phyloP scores from a whole-genome alignment of 1,140 invertebrate species.

The Nasonia giraulti region DNA sequence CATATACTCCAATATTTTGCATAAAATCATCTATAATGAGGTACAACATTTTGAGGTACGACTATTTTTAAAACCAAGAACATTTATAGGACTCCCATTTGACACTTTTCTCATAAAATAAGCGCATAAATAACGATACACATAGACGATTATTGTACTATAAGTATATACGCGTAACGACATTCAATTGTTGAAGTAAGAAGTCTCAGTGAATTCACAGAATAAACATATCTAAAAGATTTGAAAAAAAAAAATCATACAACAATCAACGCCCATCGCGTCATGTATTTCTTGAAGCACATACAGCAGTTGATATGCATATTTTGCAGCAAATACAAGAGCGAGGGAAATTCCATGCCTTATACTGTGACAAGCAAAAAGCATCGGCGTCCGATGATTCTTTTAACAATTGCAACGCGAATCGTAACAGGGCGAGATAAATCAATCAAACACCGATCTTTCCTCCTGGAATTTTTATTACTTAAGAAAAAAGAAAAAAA shows the following conservation, averaged over 20 bases:
- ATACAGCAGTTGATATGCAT: conserved; percentile 5
- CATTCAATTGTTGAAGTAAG: conserved; percentile 21
- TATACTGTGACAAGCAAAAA: conserved; percentile 19
- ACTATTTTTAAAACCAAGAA: conserved; percentile 59
- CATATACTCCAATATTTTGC: conserved; percentile 50
- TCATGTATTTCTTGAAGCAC: conserved; percentile 17
- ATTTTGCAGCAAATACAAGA: conserved; percentile 32
- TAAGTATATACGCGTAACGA: conserved; percentile 17
- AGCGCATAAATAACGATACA: conserved; percentile 38
- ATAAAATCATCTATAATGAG: conserved; percentile 56
- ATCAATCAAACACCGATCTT: conserved; percentile 13
- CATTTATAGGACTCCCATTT: conserved; percentile 56
- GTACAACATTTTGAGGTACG: conserved; percentile 57
- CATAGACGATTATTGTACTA: conserved; percentile 19
- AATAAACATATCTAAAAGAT: conserved; percentile 13
- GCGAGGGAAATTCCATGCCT: conserved; percentile 3
- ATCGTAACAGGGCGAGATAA: not conserved
- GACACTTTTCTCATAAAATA: conserved; percentile 43
- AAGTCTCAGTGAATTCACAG: not conserved
- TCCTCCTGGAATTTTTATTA: conserved; percentile 1
- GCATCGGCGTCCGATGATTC: not conserved
- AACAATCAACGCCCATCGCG: not conserved
- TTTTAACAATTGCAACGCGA: not conserved
- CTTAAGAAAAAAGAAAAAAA: conserved; percentile 9
- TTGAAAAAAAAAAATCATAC: conserved; percentile 7